phyloP scores from a whole-genome alignment of 2,888 invertebrate genomes.

The Agriopis marginaria region DNA sequence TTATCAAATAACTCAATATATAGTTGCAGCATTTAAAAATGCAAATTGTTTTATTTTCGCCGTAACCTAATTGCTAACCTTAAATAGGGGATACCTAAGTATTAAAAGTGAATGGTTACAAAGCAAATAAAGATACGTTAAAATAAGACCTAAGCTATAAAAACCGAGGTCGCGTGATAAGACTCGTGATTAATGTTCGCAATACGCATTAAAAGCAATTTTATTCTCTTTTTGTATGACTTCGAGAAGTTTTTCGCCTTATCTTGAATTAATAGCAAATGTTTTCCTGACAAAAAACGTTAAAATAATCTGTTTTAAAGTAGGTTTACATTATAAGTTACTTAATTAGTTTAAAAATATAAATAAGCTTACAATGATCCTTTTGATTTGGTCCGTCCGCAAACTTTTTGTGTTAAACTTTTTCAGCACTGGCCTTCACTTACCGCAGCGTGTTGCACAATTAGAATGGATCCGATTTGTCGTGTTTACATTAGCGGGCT shows the following conservation, averaged over 20 bases:
- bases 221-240: conserved; percentile 61
- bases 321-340: not conserved
- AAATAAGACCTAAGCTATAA: conserved; percentile 42
- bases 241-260: conserved; percentile 49
- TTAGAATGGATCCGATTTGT: conserved; percentile 49
- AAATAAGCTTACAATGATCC: conserved; percentile 41
- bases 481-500: conserved; percentile 65
- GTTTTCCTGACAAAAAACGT: not conserved
- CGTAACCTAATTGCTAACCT: too few species aligned
- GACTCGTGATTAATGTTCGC: conserved; percentile 57
- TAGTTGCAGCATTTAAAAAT: too few species aligned
- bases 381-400: conserved; percentile 37
- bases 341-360: conserved; percentile 8
- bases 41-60: too few species aligned
- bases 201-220: conserved; percentile 65
- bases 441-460: conserved; percentile 49
- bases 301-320: not conserved
- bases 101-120: conserved; percentile 22
- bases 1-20: too few species aligned
- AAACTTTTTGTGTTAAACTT: conserved; percentile 56
- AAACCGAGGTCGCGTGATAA: conserved; percentile 47
- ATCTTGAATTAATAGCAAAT: conserved; percentile 37
- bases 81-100: too few species aligned
- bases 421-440: conserved; percentile 56
- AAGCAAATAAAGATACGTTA: conserved; percentile 37